Conservation (phyloP, 2,888 invertebrate species). For the Halocaridina rubra region DNA sequence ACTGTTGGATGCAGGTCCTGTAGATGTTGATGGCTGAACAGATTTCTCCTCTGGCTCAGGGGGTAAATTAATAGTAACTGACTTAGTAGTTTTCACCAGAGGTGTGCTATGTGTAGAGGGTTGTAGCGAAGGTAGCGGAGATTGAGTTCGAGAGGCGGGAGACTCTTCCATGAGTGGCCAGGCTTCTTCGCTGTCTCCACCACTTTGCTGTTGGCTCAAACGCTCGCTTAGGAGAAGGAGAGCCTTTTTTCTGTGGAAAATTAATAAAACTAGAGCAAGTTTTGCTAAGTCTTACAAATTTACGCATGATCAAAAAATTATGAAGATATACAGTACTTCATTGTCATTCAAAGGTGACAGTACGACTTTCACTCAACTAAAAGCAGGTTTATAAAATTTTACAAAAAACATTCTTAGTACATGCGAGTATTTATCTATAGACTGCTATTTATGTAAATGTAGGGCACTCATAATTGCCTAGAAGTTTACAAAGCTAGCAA, state of each 20-base stretch:
- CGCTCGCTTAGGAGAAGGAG: conserved; percentile 93
- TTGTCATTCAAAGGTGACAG: no score
- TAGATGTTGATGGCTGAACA: background rate
- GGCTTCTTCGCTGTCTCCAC: conserved; percentile 35
- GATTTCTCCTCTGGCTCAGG: background rate
- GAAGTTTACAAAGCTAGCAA: no score
- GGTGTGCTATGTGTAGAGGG: conserved; percentile 51
- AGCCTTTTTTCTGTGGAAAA: conserved; percentile 84
- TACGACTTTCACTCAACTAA: no score
- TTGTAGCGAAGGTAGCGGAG: conserved; percentile 22
- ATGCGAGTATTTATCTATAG: no score
- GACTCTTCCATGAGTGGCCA: conserved; percentile 61
- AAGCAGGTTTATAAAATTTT: no score
- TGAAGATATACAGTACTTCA: no score
- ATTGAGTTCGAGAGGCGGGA: conserved; percentile 31
- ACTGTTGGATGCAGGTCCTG: background rate
- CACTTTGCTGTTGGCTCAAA: conserved; percentile 68
- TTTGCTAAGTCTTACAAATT: no score
- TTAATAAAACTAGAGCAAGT: background rate
- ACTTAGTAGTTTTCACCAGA: conserved; percentile 23
- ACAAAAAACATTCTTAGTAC: no score
- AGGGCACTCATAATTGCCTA: no score
- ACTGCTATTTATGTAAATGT: no score
- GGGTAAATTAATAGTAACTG: conserved; percentile 52
- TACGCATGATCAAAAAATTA: no score